Evolutionary conservation across 1,140 invertebrate species (phyloP).

Genomic region (Saccostrea cuccullata): DNA sequence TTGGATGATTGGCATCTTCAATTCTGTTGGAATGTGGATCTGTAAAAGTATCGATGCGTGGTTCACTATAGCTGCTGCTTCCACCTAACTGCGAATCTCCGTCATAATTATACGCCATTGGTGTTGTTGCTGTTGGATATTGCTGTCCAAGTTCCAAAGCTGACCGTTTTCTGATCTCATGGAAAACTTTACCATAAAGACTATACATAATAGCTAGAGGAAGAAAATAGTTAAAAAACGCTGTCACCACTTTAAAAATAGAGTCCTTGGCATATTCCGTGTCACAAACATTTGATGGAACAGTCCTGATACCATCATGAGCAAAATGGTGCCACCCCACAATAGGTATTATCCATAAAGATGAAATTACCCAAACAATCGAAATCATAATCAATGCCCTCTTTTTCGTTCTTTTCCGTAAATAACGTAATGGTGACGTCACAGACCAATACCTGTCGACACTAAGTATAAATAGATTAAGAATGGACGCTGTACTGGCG

Average conservation of each 20-base stretch:
- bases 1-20: constrained; percentile 24
- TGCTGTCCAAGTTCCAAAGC: constrained; percentile 77
- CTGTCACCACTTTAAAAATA: constrained; percentile 80
- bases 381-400: constrained; percentile 81
- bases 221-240: constrained; percentile 82
- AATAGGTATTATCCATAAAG: constrained; percentile 81
- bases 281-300: constrained; percentile 78
- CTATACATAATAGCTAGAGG: constrained; percentile 81
- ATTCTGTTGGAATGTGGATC: constrained; percentile 32
- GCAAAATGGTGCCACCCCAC: constrained; percentile 80
- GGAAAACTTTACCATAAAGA: constrained; percentile 81
- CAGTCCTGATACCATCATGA: constrained; percentile 71
- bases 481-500: constrained; percentile 84
- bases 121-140: constrained; percentile 40
- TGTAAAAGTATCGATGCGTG: constrained; percentile 17
- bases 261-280: constrained; percentile 82
- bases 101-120: neutral
- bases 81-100: constrained; percentile 51
- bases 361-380: constrained; percentile 80
- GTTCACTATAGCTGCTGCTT: constrained; percentile 55
- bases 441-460: constrained; percentile 81
- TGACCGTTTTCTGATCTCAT: constrained; percentile 80
- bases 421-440: constrained; percentile 82
- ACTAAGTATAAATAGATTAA: constrained; percentile 82
- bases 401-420: constrained; percentile 82